Evolutionary conservation across 2,797 vertebrate genomes (phyloP).

Genomic region (Nannoperca obscura): DNA sequence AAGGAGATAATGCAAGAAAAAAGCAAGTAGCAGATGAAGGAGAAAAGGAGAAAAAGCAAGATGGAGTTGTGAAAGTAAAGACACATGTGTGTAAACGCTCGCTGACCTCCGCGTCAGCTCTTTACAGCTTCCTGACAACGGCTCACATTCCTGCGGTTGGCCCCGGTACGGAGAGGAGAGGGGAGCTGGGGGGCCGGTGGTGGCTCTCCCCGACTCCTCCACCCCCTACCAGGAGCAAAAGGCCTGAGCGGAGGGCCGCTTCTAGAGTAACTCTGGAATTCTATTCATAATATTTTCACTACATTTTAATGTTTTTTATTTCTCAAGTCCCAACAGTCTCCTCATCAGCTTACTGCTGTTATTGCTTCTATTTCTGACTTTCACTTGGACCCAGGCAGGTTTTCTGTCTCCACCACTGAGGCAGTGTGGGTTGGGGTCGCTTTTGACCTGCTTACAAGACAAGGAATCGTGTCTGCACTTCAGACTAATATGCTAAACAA

Average conservation of each 20-base stretch:
- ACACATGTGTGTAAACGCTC: constrained; percentile 83
- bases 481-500: constrained; percentile 41
- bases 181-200: constrained; percentile 20
- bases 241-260: constrained; percentile 54
- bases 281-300: constrained; percentile 82
- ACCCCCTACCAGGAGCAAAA: constrained; percentile 70
- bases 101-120: constrained; percentile 83
- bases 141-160: constrained; percentile 83
- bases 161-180: constrained; percentile 33
- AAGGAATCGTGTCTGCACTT: constrained; percentile 39
- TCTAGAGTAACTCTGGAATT: constrained; percentile 70
- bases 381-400: constrained; percentile 38
- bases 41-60: constrained; percentile 55
- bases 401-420: constrained; percentile 55
- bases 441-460: constrained; percentile 33
- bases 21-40: constrained; percentile 49
- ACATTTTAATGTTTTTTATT: constrained; percentile 64
- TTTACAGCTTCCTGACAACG: constrained; percentile 84
- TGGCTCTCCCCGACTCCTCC: constrained; percentile 40
- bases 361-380: constrained; percentile 72
- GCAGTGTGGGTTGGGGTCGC: constrained; percentile 19
- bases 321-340: constrained; percentile 61
- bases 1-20: constrained; percentile 44
- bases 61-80: constrained; percentile 81
- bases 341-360: constrained; percentile 65